A percentile compares a stretch with the other conserved stretches of the same genome.
phyloP scores from a whole-genome alignment of 2,797 vertebrate species.

The Brotula barbata region DNA sequence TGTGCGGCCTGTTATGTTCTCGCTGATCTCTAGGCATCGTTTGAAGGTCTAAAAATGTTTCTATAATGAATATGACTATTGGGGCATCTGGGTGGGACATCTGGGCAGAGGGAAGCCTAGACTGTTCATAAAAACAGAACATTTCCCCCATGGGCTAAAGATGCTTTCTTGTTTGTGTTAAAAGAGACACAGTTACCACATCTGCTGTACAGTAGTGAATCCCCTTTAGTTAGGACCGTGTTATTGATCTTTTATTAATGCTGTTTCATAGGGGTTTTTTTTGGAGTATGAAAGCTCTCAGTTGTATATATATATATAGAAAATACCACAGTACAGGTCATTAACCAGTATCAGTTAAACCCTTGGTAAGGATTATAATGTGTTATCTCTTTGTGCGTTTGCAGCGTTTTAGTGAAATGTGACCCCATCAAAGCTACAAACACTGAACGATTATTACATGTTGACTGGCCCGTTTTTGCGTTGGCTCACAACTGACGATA shows the following conservation, averaged over 20 bases:
- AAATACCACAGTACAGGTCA: constrained; percentile 3
- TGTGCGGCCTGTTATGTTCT: constrained; percentile 40
- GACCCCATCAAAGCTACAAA: constrained; percentile 18
- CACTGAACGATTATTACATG: constrained; percentile 15
- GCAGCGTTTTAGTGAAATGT: background rate
- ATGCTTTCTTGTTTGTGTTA: constrained; percentile 37
- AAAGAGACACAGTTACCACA: constrained; percentile 34
- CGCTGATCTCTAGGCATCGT: constrained; percentile 47
- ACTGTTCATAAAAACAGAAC: constrained; percentile 43
- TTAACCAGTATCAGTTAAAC: constrained; percentile 11
- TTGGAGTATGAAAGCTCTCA: background rate
- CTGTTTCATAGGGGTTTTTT: constrained; percentile 12
- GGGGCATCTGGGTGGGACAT: constrained; percentile 66
- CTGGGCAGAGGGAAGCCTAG: constrained; percentile 52
- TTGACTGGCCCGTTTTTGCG: constrained; percentile 11
- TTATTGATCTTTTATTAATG: constrained; percentile 20
- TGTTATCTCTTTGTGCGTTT: constrained; percentile 5
- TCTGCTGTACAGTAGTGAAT: background rate
- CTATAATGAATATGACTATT: constrained; percentile 61
- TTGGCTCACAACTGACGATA: constrained; percentile 24
- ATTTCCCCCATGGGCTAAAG: constrained; percentile 24
- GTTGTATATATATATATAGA: background rate
- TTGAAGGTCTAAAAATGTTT: constrained; percentile 60
- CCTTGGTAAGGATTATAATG: background rate
- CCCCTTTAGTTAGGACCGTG: constrained; percentile 15